Conservation (phyloP, 2,113 vertebrate species). For the Catharus minimus region DNA sequence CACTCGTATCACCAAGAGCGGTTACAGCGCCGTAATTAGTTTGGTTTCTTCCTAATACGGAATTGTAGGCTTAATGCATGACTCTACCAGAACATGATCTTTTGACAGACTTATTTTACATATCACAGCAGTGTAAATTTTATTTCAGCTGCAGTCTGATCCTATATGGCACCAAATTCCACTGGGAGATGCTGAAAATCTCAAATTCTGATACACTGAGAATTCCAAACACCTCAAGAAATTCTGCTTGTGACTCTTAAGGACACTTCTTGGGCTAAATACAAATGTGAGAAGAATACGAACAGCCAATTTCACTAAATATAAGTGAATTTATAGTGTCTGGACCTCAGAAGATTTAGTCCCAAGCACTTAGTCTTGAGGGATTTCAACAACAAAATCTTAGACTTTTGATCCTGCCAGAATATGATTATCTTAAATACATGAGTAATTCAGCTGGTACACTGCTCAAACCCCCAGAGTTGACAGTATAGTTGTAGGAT, state of each 20-base stretch:
- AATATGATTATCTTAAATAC: background rate
- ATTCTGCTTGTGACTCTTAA: background rate
- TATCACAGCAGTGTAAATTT: background rate
- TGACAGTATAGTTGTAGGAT: background rate
- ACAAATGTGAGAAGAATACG: background rate
- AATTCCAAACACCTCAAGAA: background rate
- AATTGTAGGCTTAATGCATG: background rate
- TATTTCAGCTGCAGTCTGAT: background rate
- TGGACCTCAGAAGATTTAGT: conserved; percentile 14
- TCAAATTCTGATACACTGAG: background rate
- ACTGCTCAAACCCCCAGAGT: background rate
- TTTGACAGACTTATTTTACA: background rate
- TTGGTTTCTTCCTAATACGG: background rate
- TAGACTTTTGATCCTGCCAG: background rate
- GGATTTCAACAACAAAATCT: conserved; percentile 27
- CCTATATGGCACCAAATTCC: background rate
- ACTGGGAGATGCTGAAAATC: background rate
- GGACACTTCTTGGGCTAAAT: background rate
- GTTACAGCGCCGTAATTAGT: background rate
- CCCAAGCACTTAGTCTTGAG: background rate
- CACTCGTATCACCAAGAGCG: background rate
- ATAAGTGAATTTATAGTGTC: background rate
- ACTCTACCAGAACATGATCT: background rate
- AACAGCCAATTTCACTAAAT: background rate
- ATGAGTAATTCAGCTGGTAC: background rate